Evolutionary conservation across 2,113 vertebrate genomes (phyloP).

Genomic region (Dasyurus viverrinus): DNA sequence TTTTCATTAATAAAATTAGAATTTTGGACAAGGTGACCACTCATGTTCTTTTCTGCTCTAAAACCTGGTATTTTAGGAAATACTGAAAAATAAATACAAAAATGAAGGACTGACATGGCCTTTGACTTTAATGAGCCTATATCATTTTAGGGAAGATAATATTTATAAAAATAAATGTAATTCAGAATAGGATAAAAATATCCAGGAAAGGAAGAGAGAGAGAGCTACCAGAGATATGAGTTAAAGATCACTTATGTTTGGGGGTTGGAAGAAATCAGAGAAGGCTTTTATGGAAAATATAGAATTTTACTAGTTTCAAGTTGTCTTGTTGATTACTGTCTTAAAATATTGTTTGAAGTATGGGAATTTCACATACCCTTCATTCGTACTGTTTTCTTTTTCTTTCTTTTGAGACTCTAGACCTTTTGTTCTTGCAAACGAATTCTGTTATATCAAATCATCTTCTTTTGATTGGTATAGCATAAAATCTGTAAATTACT

Average conservation of each 20-base stretch:
- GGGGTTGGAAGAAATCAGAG: not conserved
- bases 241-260: not conserved
- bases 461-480: not conserved
- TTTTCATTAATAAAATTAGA: not conserved
- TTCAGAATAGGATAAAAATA: not conserved
- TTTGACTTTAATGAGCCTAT: not conserved
- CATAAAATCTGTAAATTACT: not conserved
- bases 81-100: not conserved
- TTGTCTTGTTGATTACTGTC: not conserved
- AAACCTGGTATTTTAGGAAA: not conserved
- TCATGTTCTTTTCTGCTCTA: not conserved
- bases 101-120: not conserved
- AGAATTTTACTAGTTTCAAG: not conserved
- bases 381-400: not conserved
- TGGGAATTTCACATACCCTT: not conserved
- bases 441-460: not conserved
- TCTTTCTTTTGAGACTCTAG: not conserved
- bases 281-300: not conserved
- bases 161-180: not conserved
- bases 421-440: not conserved
- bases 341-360: not conserved
- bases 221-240: not conserved
- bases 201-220: not conserved
- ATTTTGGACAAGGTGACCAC: not conserved
- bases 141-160: not conserved